phyloP scores from a whole-genome alignment of 2,888 invertebrate genomes.

The Cheilosia scutellata region DNA sequence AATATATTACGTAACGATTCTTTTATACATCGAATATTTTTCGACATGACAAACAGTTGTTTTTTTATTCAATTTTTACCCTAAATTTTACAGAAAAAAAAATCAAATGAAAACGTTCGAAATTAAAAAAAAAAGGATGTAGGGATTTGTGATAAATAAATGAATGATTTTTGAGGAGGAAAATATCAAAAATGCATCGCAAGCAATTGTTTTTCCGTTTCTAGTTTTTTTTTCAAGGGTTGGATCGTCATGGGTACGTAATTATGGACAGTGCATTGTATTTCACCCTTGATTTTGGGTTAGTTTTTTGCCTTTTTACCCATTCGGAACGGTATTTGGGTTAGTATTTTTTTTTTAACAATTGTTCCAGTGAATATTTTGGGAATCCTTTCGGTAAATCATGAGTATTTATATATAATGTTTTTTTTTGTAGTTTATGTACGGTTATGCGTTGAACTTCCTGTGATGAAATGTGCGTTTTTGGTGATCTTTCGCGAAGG shows the following conservation, averaged over 20 bases:
- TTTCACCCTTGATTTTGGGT: slow-evolving; percentile 30
- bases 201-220: slow-evolving; percentile 28
- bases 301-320: slow-evolving; percentile 10
- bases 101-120: not conserved
- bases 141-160: slow-evolving; percentile 19
- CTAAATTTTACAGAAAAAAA: slow-evolving; percentile 26
- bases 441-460: slow-evolving; percentile 15
- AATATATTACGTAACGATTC: slow-evolving; percentile 46
- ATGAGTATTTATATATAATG: not conserved
- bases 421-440: not conserved
- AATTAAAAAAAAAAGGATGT: slow-evolving; percentile 63
- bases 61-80: slow-evolving; percentile 41
- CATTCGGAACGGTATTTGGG: slow-evolving; percentile 4
- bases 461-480: slow-evolving; percentile 9
- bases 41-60: slow-evolving; percentile 54
- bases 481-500: not conserved
- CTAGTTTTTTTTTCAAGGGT: slow-evolving; percentile 26
- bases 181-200: slow-evolving; percentile 36
- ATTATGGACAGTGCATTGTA: slow-evolving; percentile 12
- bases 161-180: slow-evolving; percentile 34
- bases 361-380: no score
- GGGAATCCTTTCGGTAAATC: slow-evolving; percentile 13
- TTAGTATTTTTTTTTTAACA: not conserved
- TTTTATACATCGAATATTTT: slow-evolving; percentile 50
- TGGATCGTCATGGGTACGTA: slow-evolving; percentile 26